A percentile compares a stretch with the other conserved stretches of the same genome.
Evolutionary conservation across 2,113 vertebrate species (phyloP).

Genomic region (Elanoides forficatus): DNA sequence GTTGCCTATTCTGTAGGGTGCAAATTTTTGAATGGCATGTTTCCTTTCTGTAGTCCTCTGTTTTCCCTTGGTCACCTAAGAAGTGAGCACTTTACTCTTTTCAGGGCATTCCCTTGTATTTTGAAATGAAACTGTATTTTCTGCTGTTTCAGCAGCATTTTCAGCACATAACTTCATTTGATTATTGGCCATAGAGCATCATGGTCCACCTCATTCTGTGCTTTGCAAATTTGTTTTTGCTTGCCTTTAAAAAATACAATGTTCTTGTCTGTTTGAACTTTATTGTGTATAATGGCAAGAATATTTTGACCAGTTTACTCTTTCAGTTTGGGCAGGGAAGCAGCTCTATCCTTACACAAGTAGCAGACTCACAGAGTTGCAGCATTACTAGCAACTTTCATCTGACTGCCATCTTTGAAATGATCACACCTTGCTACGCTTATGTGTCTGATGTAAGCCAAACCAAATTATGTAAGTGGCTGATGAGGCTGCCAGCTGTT

Average conservation of each 20-base stretch:
- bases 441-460: background rate
- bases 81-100: background rate
- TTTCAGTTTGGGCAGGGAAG: background rate
- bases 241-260: background rate
- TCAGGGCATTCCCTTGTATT: background rate
- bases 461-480: background rate
- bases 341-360: background rate
- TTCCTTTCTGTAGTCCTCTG: background rate
- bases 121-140: background rate
- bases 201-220: background rate
- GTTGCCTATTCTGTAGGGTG: background rate
- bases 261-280: background rate
- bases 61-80: background rate
- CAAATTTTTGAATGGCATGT: background rate
- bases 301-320: background rate
- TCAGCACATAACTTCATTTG: background rate
- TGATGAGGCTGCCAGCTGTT: background rate
- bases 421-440: background rate
- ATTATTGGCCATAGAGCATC: background rate
- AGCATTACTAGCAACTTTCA: background rate
- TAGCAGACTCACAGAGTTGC: background rate
- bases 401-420: background rate
- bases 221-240: background rate
- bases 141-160: background rate
- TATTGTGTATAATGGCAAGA: background rate